phyloP scores from a whole-genome alignment of 2,113 vertebrate species.

The Rhinoderma darwinii region DNA sequence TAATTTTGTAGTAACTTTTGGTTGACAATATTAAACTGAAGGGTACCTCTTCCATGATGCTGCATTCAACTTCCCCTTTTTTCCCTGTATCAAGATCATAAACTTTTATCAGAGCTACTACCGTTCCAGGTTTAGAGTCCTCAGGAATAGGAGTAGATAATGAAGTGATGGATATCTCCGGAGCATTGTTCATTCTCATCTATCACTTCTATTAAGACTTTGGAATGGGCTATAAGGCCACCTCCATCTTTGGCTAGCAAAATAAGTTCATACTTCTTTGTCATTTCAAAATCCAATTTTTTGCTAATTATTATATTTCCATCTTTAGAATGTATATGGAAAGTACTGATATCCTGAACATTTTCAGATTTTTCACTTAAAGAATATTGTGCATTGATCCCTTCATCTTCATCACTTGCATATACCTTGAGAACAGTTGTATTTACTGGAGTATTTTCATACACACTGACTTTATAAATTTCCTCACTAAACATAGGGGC shows the following conservation, averaged over 20 bases:
- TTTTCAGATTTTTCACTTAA: conserved; percentile 62
- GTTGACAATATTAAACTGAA: not conserved
- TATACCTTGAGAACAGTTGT: conserved; percentile 60
- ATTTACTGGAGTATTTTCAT: conserved; percentile 62
- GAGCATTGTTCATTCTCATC: conserved; percentile 72
- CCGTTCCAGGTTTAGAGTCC: conserved; percentile 58
- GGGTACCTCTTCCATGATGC: not conserved
- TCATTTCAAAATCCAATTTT: conserved; percentile 69
- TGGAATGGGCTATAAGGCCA: conserved; percentile 66
- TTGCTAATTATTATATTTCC: conserved; percentile 64
- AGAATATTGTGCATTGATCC: conserved; percentile 64
- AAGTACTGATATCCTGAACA: conserved; percentile 60
- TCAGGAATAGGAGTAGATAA: conserved; percentile 66
- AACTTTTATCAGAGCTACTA: conserved; percentile 66
- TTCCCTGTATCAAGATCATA: conserved; percentile 70
- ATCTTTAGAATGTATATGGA: conserved; percentile 46
- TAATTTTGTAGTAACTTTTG: not conserved
- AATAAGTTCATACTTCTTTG: conserved; percentile 63
- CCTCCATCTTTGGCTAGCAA: conserved; percentile 72
- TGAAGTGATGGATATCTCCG: conserved; percentile 66
- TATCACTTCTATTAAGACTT: conserved; percentile 67
- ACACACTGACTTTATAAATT: conserved; percentile 64
- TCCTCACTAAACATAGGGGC: conserved; percentile 67
- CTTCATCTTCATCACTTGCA: conserved; percentile 70
- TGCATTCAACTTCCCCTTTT: conserved; percentile 65